Evolutionary conservation across 2,888 invertebrate genomes (phyloP).

Genomic region (Tupiocoris notatus): DNA sequence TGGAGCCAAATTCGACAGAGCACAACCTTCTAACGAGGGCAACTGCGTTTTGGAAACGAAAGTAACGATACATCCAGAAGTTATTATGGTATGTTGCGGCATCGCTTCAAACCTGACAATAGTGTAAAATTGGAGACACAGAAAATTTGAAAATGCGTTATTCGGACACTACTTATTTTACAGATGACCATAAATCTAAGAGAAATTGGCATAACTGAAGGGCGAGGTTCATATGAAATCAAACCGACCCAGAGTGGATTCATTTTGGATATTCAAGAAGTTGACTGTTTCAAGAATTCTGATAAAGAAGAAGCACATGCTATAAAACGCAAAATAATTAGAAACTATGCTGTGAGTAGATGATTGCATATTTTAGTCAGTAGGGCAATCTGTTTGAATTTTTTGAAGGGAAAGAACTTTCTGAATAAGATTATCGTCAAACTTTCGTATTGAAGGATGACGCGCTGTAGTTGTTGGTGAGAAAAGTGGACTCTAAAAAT

Average conservation of each 20-base stretch:
- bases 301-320: constrained; percentile 15
- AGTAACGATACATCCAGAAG: constrained; percentile 9
- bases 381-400: too few relatives aligned
- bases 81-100: constrained; percentile 7
- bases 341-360: constrained; percentile 11
- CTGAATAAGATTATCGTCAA: too few relatives aligned
- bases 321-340: neutral
- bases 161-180: neutral
- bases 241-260: constrained; percentile 3
- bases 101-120: too few relatives aligned
- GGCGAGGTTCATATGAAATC: constrained; percentile 18
- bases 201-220: constrained; percentile 19
- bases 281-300: constrained; percentile 19
- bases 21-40: constrained; percentile 2
- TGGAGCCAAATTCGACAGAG: constrained; percentile 8
- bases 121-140: neutral
- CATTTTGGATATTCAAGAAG: neutral
- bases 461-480: too few relatives aligned
- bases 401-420: too few relatives aligned
- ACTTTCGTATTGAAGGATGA: too few relatives aligned
- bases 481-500: too few relatives aligned
- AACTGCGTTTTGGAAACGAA: constrained; percentile 13
- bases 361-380: too few relatives aligned
- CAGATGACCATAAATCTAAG: constrained; percentile 16
- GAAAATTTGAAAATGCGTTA: neutral